Percentiles rank a stretch among this genome's conserved stretches.
Evolutionary conservation across 2,113 vertebrate genomes (phyloP).

Genomic region (Lepus europaeus): DNA sequence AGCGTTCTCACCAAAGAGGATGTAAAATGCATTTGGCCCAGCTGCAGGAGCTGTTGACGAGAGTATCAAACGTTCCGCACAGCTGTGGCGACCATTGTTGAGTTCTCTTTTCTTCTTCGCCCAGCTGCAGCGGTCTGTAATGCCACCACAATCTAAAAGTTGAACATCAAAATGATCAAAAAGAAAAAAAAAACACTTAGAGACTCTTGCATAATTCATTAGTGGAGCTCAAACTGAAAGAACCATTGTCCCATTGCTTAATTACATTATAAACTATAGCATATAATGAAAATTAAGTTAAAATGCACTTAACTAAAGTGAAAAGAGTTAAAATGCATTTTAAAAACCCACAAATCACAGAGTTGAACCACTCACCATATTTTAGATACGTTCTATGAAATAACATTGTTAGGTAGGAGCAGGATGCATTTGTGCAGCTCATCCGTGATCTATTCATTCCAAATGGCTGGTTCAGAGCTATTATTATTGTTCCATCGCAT

Average conservation of each 20-base stretch:
- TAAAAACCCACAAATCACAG: conserved; percentile 3
- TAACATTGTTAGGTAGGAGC: not conserved
- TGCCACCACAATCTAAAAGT: conserved; percentile 29
- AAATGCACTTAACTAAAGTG: conserved; percentile 32
- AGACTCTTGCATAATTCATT: conserved; percentile 63
- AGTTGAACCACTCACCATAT: not conserved
- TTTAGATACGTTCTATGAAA: conserved; percentile 14
- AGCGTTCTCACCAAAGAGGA: not conserved
- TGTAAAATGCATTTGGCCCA: conserved; percentile 14
- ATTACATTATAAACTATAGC: conserved; percentile 25
- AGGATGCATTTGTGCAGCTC: not conserved
- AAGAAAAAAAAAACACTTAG: conserved; percentile 52
- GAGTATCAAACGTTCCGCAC: not conserved
- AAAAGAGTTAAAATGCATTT: conserved; percentile 42
- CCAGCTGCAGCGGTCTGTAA: conserved; percentile 28
- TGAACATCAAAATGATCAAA: conserved; percentile 64
- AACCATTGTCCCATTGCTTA: conserved; percentile 9
- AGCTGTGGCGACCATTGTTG: conserved; percentile 45
- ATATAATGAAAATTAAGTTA: conserved; percentile 51
- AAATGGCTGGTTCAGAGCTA: not conserved
- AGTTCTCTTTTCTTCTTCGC: conserved; percentile 32
- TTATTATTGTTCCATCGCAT: not conserved
- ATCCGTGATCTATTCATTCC: conserved; percentile 27
- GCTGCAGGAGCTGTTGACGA: conserved; percentile 52
- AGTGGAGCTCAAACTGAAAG: conserved; percentile 37